A percentile compares a stretch with the other conserved stretches of the same genome.
phyloP scores from a whole-genome alignment of 2,797 vertebrate genomes.

The Poecilia wingei region DNA sequence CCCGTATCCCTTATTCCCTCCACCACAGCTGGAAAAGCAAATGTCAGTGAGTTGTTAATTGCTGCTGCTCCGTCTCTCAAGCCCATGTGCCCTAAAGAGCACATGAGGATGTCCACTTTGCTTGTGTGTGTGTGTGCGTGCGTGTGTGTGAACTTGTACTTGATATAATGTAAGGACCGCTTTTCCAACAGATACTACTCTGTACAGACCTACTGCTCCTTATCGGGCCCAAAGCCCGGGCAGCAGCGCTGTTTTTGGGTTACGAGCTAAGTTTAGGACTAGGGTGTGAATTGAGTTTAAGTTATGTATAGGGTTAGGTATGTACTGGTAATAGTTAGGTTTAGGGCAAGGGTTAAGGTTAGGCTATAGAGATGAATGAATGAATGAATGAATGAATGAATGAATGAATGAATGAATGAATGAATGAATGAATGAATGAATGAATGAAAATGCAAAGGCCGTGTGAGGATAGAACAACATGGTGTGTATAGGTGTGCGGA shows the following conservation, averaged over 20 bases:
- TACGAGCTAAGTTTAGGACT: background rate
- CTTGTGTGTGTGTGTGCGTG: conserved; percentile 3
- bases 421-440: too few relatives aligned
- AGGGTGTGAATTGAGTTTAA: too few relatives aligned
- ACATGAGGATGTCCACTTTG: conserved; percentile 43
- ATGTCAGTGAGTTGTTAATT: conserved; percentile 74
- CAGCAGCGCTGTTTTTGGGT: background rate
- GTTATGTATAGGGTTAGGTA: too few relatives aligned
- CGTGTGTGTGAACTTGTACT: background rate
- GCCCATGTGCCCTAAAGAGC: conserved; percentile 48
- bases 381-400: background rate
- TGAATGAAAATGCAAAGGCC: background rate
- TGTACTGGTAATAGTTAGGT: too few relatives aligned
- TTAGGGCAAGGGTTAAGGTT: too few relatives aligned
- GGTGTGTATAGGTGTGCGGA: background rate
- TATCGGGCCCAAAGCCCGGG: background rate
- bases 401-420: background rate
- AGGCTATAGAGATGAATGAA: too few relatives aligned
- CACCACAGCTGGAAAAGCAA: conserved; percentile 60
- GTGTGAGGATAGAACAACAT: background rate
- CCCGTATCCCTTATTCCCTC: conserved; percentile 45
- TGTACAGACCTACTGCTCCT: background rate
- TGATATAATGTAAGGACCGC: background rate
- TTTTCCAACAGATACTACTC: background rate
- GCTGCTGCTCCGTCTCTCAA: conserved; percentile 46